These are phyloP conservation scores for Cremastinae sp. DNA, from an alignment of 2,888 invertebrate genomes.

Conservation along the genomic window DNA sequence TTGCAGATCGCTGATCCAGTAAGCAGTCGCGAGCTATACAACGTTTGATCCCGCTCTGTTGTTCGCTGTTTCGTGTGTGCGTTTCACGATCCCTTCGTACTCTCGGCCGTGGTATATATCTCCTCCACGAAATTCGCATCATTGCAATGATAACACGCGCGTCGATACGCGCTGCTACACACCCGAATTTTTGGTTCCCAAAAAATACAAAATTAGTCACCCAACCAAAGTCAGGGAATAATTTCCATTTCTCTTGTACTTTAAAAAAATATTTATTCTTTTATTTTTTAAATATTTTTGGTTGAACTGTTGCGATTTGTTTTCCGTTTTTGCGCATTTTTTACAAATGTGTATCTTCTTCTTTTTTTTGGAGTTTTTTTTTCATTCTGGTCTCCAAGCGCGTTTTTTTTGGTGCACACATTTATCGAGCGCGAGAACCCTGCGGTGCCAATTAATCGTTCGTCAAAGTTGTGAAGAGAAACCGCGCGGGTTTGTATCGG, in stretches of 20 bases:
- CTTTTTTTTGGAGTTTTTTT: too few species aligned
- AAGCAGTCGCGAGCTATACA: slow-evolving; percentile 70
- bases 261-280: neutral
- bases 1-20: slow-evolving; percentile 79
- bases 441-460: slow-evolving; percentile 51
- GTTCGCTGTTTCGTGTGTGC: slow-evolving; percentile 71
- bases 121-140: slow-evolving; percentile 15
- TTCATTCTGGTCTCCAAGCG: slow-evolving; percentile 3
- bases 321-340: too few species aligned
- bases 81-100: slow-evolving; percentile 67
- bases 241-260: too few species aligned
- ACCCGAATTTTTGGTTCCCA: slow-evolving; percentile 15
- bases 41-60: slow-evolving; percentile 77
- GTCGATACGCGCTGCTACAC: slow-evolving; percentile 42
- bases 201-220: slow-evolving; percentile 4
- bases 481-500: neutral
- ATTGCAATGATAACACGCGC: slow-evolving; percentile 33
- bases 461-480: slow-evolving; percentile 25
- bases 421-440: neutral
- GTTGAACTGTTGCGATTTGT: too few species aligned
- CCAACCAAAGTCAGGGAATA: too few species aligned
- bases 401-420: slow-evolving; percentile 1
- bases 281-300: too few species aligned
- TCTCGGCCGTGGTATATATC: slow-evolving; percentile 4
- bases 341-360: neutral